These are phyloP conservation scores for Gandaritis pyraliata DNA, from an alignment of 2,888 invertebrate genomes.

Conservation along the genomic window DNA sequence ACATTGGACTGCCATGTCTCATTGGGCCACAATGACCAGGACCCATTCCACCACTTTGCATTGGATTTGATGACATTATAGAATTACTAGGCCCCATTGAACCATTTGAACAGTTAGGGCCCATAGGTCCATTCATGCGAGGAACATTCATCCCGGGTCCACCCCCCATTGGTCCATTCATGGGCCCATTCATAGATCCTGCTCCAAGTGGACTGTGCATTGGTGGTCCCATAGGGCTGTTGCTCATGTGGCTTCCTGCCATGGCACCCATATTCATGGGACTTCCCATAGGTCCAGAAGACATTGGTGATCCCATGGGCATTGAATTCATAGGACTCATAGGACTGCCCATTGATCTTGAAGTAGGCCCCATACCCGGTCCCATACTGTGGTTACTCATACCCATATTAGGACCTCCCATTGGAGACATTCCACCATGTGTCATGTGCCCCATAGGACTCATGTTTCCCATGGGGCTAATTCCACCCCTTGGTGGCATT, in stretches of 20 bases:
- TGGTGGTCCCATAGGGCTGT: slow-evolving; percentile 90
- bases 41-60: slow-evolving; percentile 80
- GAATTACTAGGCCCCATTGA: slow-evolving; percentile 83
- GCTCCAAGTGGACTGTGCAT: slow-evolving; percentile 89
- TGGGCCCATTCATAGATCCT: slow-evolving; percentile 83
- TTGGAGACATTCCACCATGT: slow-evolving; percentile 86
- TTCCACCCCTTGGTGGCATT: slow-evolving; percentile 85
- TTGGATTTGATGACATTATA: slow-evolving; percentile 83
- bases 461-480: slow-evolving; percentile 89
- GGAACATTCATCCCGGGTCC: slow-evolving; percentile 85
- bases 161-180: slow-evolving; percentile 85
- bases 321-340: slow-evolving; percentile 90
- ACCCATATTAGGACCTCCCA: slow-evolving; percentile 89
- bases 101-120: slow-evolving; percentile 83
- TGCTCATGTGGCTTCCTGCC: slow-evolving; percentile 86
- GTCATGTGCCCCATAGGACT: slow-evolving; percentile 88
- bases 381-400: slow-evolving; percentile 87
- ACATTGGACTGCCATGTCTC: slow-evolving; percentile 83
- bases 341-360: slow-evolving; percentile 88
- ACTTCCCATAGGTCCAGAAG: slow-evolving; percentile 88
- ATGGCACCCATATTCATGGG: slow-evolving; percentile 89
- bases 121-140: slow-evolving; percentile 84
- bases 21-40: slow-evolving; percentile 82
- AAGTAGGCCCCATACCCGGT: slow-evolving; percentile 82
- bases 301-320: slow-evolving; percentile 89